These are phyloP conservation scores for Lutjanus argentimaculatus DNA, from an alignment of 2,797 vertebrate genomes.

Conservation along the genomic window DNA sequence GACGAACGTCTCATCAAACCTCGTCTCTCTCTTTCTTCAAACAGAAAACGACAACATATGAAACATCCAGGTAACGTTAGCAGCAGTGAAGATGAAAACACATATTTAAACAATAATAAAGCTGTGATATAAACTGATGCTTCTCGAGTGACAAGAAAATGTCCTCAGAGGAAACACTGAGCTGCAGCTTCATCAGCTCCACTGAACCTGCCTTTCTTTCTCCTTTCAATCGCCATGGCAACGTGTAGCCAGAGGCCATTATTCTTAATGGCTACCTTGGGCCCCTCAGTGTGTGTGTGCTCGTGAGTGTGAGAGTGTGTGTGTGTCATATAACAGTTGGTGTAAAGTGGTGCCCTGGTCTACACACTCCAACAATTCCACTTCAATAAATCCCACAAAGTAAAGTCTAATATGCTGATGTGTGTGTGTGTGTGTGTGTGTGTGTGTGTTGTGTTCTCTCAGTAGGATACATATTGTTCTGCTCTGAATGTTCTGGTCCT, in stretches of 20 bases:
- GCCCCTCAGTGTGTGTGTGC: conserved; percentile 46
- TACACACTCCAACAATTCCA: conserved; percentile 15
- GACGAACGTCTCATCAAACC: too few relatives aligned
- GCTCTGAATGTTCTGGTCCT: background rate
- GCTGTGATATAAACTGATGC: background rate
- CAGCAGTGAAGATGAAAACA: too few relatives aligned
- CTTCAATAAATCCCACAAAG: conserved; percentile 11
- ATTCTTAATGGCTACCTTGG: conserved; percentile 73
- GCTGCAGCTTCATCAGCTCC: conserved; percentile 31
- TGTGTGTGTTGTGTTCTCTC: conserved; percentile 19
- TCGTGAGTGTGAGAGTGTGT: conserved; percentile 23
- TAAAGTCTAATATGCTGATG: background rate
- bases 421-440: background rate
- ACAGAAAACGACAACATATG: too few relatives aligned
- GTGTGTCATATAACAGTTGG: conserved; percentile 10
- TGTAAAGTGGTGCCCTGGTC: conserved; percentile 13
- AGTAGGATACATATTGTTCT: background rate
- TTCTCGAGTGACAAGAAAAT: background rate
- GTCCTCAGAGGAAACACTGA: conserved; percentile 13
- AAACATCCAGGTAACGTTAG: too few relatives aligned
- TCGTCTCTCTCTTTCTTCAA: too few relatives aligned
- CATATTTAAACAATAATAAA: too few relatives aligned
- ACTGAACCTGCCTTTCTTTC: conserved; percentile 40
- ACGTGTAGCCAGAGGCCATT: conserved; percentile 64
- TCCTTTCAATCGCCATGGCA: conserved; percentile 68